A percentile compares a stretch with the other conserved stretches of the same genome.
Conservation (phyloP, 2,113 vertebrate genomes). For the Oreochromis niloticus region DNA sequence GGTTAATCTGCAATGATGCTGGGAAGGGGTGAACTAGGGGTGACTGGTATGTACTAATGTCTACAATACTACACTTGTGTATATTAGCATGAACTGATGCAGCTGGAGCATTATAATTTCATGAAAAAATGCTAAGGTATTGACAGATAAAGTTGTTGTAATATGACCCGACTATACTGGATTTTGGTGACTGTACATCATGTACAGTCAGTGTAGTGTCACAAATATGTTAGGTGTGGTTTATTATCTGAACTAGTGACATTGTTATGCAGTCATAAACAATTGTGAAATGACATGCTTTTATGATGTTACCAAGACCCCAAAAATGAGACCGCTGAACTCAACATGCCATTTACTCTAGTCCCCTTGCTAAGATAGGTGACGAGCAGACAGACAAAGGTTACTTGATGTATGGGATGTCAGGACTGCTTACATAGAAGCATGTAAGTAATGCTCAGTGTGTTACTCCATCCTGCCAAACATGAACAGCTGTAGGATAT, state of each 20-base stretch:
- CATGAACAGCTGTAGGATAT: not conserved
- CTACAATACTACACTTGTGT: not conserved
- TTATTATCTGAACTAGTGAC: not conserved
- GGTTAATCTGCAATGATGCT: not conserved
- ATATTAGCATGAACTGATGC: not conserved
- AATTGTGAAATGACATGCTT: not conserved
- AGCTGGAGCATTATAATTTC: not conserved
- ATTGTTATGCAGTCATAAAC: not conserved
- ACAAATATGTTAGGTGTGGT: not conserved
- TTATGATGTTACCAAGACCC: not conserved
- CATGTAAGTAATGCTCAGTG: not conserved
- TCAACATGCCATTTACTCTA: not conserved
- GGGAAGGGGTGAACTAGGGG: not conserved
- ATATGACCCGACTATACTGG: not conserved
- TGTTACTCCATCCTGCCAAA: not conserved
- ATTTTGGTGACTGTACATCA: not conserved
- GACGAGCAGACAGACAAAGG: not conserved
- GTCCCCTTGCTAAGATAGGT: not conserved
- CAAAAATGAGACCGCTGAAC: not conserved
- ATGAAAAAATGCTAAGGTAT: not conserved
- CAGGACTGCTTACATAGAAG: not conserved
- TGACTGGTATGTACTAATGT: not conserved
- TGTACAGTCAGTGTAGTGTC: not conserved
- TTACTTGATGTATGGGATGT: not conserved
- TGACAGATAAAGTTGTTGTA: not conserved